Conservation (phyloP, 1,140 invertebrate species). For the Bombus confusus region DNA sequence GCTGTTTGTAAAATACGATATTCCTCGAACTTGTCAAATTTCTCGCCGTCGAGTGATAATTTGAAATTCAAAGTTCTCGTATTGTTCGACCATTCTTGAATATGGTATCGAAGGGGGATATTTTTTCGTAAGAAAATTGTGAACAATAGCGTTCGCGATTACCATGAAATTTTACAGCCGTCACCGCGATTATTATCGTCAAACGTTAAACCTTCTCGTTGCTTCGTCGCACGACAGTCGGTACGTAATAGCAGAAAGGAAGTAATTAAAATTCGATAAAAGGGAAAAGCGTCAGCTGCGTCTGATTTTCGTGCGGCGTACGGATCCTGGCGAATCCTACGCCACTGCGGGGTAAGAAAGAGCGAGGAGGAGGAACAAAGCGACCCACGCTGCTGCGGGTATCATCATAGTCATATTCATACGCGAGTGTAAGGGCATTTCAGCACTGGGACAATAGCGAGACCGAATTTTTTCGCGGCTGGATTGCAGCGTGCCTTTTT, state of each 20-base stretch:
- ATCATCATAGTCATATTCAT: constrained; percentile 73
- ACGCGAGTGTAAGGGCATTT: constrained; percentile 57
- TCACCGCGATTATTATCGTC: neutral
- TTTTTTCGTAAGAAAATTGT: too few species aligned
- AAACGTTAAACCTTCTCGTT: neutral
- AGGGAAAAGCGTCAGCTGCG: neutral
- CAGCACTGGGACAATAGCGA: constrained; percentile 42
- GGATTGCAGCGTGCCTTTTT: neutral
- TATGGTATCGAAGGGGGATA: too few species aligned
- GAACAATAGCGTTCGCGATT: neutral
- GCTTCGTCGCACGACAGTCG: neutral
- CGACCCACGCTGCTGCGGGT: constrained; percentile 69
- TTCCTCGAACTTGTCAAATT: neutral
- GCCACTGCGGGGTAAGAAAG: constrained; percentile 22
- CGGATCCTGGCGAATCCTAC: constrained; percentile 13
- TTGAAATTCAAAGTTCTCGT: neutral
- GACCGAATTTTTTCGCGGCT: constrained; percentile 9
- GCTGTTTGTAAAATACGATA: neutral
- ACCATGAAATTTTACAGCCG: neutral
- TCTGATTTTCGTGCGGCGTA: neutral
- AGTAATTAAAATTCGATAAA: constrained; percentile 19
- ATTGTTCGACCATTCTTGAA: neutral
- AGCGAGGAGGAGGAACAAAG: constrained; percentile 67
- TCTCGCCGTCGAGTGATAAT: neutral
- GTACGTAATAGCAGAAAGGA: neutral